phyloP scores from a whole-genome alignment of 2,113 vertebrate genomes.

The Amazona guildingii region DNA sequence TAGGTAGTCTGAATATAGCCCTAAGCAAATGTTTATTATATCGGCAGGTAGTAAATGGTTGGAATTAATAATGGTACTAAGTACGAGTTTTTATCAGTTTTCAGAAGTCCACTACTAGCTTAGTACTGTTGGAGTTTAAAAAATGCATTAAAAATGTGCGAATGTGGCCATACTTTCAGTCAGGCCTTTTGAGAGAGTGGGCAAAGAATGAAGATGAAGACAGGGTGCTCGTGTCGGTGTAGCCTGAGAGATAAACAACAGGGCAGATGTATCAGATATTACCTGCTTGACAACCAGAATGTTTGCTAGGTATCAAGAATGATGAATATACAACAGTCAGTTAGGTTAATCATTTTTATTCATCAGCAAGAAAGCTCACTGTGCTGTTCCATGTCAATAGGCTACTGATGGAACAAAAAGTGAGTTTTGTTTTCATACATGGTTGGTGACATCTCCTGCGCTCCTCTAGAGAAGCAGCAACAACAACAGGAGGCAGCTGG shows the following conservation, averaged over 20 bases:
- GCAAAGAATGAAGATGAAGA: neutral
- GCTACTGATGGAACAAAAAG: neutral
- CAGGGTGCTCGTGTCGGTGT: neutral
- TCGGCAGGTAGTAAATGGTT: neutral
- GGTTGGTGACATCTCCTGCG: neutral
- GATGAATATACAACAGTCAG: constrained; percentile 39
- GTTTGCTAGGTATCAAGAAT: neutral
- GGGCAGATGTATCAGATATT: constrained; percentile 61
- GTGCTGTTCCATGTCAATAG: neutral
- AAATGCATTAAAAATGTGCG: neutral
- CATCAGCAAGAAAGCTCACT: constrained; percentile 22
- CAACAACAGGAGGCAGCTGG: neutral
- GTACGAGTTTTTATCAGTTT: neutral
- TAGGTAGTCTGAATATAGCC: constrained; percentile 1
- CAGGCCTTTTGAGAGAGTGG: neutral
- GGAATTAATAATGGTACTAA: neutral
- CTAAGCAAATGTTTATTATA: neutral
- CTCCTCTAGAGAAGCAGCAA: neutral
- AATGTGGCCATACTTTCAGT: neutral
- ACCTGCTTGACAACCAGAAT: constrained; percentile 48
- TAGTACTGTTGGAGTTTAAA: neutral
- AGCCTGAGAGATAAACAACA: constrained; percentile 53
- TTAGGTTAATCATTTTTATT: neutral
- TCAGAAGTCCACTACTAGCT: neutral
- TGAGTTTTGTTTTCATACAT: constrained; percentile 1